Evolutionary conservation across 2,888 invertebrate genomes (phyloP), one percentile per base, ranked within the genome.

Genomic region (Agriotes lineatus): DNA sequence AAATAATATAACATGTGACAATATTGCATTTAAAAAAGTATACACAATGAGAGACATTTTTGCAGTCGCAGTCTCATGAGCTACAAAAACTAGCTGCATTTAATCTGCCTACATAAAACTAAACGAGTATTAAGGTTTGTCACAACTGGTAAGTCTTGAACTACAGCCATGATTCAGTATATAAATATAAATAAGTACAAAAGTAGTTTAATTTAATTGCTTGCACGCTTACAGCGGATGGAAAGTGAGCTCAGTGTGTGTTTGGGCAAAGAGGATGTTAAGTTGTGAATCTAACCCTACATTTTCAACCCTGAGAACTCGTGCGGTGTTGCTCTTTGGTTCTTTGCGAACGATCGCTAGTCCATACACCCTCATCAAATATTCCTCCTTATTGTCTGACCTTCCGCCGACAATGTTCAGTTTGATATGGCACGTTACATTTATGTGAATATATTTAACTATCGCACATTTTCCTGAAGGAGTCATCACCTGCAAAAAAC

Each of bases 211-310:
- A 35, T 35, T 10, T 35, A 35, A 35, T 35, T 35, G 35, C 37
- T 39, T 39, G 12, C n/a, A 42, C 1, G 16, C 2, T 60, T 52
- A 54, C 25, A 72, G 14, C 1, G 90, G 90, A 80, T 88, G 85
- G 85, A 91, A 90, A 44, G 88, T 87, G 52, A 91, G 86, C 82
- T 90, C 89, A 54, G 89, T 88, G 78, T 90, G 88, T 71, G 89
- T 89, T 81, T 88, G 88, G 0, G 89, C 88, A 81, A 91, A 91
- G 67, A 91, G 82, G 67, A 90, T 82, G 80, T 90, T 90, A 74
- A 91, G 81, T 79, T 91, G 90, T 0, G 91, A 91, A 81, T 91
- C 91, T 74, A 91, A 82, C 72, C 91, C 91, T 59, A 91, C 89
- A 79, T 90, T 90, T 82, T 87, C 90, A 25, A 91, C 87, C 78